Percentiles rank a stretch among this genome's conserved stretches.
Conservation (phyloP, 2,113 vertebrate genomes). For the Petrocephalus zakoni region DNA sequence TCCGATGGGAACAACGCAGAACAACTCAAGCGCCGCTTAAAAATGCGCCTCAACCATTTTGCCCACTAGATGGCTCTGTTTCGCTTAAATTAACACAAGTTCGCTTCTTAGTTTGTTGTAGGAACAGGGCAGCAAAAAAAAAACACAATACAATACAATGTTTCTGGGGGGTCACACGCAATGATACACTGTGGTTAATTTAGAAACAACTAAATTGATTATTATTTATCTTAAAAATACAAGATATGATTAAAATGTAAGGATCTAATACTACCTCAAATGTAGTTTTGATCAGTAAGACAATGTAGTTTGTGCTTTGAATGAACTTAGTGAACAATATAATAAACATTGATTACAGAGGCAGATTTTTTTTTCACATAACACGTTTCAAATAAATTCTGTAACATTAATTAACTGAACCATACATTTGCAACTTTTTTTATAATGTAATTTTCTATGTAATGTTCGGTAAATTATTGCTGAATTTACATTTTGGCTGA, state of each 20-base stretch:
- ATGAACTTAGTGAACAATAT: not conserved
- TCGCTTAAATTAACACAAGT: not conserved
- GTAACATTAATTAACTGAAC: not conserved
- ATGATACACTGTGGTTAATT: not conserved
- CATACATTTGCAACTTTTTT: not conserved
- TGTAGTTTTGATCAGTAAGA: not conserved
- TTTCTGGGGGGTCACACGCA: not conserved
- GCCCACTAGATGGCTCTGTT: constrained; percentile 60
- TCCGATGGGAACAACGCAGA: not conserved
- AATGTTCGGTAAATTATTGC: not conserved
- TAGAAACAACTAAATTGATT: not conserved
- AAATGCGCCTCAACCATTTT: not conserved
- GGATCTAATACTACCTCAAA: not conserved
- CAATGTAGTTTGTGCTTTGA: not conserved
- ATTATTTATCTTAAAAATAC: not conserved
- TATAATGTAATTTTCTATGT: not conserved
- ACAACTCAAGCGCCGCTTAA: not conserved
- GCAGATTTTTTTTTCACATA: not conserved
- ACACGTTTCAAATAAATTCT: not conserved
- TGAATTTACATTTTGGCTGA: not conserved
- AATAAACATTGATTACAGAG: not conserved
- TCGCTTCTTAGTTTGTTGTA: not conserved
- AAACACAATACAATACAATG: too few relatives aligned
- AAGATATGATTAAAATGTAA: not conserved
- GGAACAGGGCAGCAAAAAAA: not conserved